Conservation (phyloP, 92 coral and sea anemone genomes). For the Umimayanthus kanabou region DNA sequence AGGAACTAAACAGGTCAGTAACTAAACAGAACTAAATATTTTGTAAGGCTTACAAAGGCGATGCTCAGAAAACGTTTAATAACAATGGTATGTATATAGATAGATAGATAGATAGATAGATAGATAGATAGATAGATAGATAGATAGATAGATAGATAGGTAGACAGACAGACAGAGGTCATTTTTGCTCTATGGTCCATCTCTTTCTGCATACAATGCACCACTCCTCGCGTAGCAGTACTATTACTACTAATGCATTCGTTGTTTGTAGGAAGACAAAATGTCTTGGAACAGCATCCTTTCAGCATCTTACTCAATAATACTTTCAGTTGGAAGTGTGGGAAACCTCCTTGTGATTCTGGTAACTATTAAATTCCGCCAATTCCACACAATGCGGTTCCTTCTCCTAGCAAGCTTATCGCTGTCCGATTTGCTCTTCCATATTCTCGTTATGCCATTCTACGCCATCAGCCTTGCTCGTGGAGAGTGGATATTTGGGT, state of each 20-base stretch:
- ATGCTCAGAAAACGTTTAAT: too few relatives aligned
- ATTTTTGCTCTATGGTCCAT: too few relatives aligned
- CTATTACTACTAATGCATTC: not conserved
- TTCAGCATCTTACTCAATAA: not conserved
- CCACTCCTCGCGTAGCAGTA: too few relatives aligned
- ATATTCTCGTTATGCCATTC: conserved; percentile 8
- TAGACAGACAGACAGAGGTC: too few relatives aligned
- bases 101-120: too few relatives aligned
- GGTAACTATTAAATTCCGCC: not conserved
- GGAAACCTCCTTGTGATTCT: conserved; percentile 27
- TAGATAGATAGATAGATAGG: too few relatives aligned
- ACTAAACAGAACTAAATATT: too few relatives aligned
- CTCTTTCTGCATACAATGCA: too few relatives aligned
- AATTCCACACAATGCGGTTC: conserved; percentile 4
- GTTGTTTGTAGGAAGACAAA: not conserved
- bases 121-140: too few relatives aligned
- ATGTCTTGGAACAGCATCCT: not conserved
- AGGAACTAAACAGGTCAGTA: too few relatives aligned
- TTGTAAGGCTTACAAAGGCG: too few relatives aligned
- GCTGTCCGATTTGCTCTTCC: conserved; percentile 21
- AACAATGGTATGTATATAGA: too few relatives aligned
- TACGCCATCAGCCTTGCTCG: conserved; percentile 14
- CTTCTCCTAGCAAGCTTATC: conserved; percentile 27
- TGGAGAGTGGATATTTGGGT: conserved; percentile 22
- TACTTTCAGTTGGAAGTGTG: not conserved